Evolutionary conservation across 2,888 invertebrate genomes (phyloP), one percentile per base, ranked within the genome.

Genomic region (Litoditis marina): DNA sequence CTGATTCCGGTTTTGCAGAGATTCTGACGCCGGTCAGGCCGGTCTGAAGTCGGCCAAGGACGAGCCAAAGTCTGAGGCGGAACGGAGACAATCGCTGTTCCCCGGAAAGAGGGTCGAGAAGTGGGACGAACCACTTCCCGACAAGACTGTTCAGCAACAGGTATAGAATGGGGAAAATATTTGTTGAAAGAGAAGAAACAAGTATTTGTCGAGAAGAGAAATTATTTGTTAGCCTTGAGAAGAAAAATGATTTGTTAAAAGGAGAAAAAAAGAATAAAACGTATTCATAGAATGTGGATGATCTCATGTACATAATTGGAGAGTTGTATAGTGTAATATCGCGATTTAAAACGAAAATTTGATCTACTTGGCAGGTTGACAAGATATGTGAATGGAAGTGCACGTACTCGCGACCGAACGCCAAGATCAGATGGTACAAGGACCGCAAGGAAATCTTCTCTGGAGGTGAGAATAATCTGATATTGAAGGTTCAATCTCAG

Each of bases 361-460:
- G n/a, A n/a, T n/a, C n/a, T n/a, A n/a, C 16, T 42, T 32, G 67
- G 30, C 69, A 81, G 71, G 93, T 94, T 85, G 94, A 95, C 85
- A 94, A 93, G 85, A 92, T 92, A 85, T 92, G 92, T 74, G 88
- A 88, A 44, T 94, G 98, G 83, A 92, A 92, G 85, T 92, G 91
- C 68, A 90, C 91, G 83, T 99, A 96, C 87, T 92, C 93, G 71
- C 96, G 94, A 86, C 90, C 93, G n/a, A 94, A 94, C 84, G 84
- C 85, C 55, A 84, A 84, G 69, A 79, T 84, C 63, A 81, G 85
- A 60, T 84, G 83, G 83, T 82, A 82, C 72, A 81, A 80, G 62
- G 81, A 78, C 54, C 69, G 76, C 46, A 81, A 82, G 60, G 83
- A 83, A 65, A 74, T 83, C 57, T 82, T 83, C 68, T 80, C 78